Evolutionary conservation across 2,113 vertebrate species (phyloP).

Genomic region (Dermatemys mawii): DNA sequence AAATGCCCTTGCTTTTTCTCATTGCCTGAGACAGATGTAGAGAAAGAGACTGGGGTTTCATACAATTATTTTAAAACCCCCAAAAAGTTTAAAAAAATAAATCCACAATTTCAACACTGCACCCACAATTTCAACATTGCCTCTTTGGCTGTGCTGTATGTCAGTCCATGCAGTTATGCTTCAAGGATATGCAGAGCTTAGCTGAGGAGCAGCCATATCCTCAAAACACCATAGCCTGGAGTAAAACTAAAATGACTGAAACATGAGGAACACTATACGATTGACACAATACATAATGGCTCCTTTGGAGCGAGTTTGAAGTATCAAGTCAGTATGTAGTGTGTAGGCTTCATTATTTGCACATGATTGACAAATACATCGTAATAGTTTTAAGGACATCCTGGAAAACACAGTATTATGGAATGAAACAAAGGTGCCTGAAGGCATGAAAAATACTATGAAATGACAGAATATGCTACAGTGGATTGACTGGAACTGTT

Average conservation of each 20-base stretch:
- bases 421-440: constrained; percentile 1
- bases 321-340: background rate
- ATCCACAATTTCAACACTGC: background rate
- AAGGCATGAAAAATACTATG: background rate
- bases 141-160: background rate
- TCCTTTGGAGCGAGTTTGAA: background rate
- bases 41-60: background rate
- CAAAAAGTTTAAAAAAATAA: background rate
- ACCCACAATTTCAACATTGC: background rate
- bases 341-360: background rate
- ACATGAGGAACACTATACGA: background rate
- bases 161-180: background rate
- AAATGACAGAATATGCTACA: constrained; percentile 22
- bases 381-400: background rate
- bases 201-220: background rate
- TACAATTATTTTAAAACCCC: background rate
- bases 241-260: background rate
- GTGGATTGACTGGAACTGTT: constrained; percentile 58
- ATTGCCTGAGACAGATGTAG: background rate
- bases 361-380: background rate
- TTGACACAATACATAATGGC: background rate
- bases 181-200: background rate
- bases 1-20: background rate
- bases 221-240: background rate
- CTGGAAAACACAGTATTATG: background rate